Evolutionary conservation across 2,113 vertebrate genomes (phyloP).

Genomic region (Sapayoa aenigma): DNA sequence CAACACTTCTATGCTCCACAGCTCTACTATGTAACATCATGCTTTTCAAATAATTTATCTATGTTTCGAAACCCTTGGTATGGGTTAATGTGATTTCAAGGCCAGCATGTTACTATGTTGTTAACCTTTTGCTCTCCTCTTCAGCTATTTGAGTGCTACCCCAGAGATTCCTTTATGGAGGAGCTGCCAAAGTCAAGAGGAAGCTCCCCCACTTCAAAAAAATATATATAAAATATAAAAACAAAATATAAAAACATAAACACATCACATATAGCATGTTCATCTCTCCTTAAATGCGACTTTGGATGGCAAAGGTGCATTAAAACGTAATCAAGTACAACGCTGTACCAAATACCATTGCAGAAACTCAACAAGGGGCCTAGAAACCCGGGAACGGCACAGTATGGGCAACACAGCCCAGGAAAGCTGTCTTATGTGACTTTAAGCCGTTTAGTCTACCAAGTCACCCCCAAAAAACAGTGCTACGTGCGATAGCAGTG

Average conservation of each 20-base stretch:
- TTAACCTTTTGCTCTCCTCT: background rate
- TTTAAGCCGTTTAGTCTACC: fast-evolving
- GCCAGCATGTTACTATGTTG: too few species aligned
- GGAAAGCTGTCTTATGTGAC: fast-evolving
- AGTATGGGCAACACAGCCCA: fast-evolving
- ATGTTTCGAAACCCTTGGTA: fast-evolving
- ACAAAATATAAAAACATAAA: background rate
- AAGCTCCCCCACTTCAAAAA: background rate
- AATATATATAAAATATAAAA: background rate
- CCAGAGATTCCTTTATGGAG: background rate
- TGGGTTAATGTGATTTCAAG: background rate
- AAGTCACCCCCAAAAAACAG: background rate
- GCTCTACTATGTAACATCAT: background rate
- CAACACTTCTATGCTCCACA: fast-evolving
- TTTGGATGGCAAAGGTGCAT: background rate
- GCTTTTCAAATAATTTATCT: background rate
- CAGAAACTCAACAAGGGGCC: background rate
- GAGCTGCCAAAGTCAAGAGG: background rate
- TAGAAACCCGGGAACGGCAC: background rate
- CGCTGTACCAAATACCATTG: background rate
- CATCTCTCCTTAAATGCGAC: background rate
- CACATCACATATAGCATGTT: fast-evolving
- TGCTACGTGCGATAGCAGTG: fast-evolving
- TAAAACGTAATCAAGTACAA: background rate
- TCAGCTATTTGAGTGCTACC: background rate